Conservation (phyloP, 2,113 vertebrate species). For the Dunckerocampus dactyliophorus region DNA sequence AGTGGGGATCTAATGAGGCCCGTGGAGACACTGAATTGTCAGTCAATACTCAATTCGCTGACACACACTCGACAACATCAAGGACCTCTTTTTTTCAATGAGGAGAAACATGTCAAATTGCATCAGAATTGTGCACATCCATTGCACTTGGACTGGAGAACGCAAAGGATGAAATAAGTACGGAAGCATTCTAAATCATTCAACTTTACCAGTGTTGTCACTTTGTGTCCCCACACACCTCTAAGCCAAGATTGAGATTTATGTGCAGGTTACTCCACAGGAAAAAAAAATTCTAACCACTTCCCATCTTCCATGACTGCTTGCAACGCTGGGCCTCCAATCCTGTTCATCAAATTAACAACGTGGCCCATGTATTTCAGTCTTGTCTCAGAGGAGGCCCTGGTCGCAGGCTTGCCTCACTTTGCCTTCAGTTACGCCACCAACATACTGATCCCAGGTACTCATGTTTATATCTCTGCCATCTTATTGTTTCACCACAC, state of each 20-base stretch:
- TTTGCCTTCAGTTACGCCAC: constrained; percentile 52
- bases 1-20: constrained; percentile 77
- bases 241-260: constrained; percentile 12
- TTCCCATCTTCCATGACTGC: constrained; percentile 49
- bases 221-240: neutral
- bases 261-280: constrained; percentile 27
- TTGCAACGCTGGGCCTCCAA: constrained; percentile 46
- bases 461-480: constrained; percentile 47
- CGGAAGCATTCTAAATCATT: too few relatives aligned
- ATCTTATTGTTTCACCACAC: constrained; percentile 48
- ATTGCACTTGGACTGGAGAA: constrained; percentile 28
- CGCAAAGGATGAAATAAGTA: constrained; percentile 3
- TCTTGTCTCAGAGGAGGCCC: constrained; percentile 41
- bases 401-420: constrained; percentile 43
- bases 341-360: constrained; percentile 57
- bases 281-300: constrained; percentile 32
- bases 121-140: constrained; percentile 59
- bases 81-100: constrained; percentile 63
- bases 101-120: constrained; percentile 63
- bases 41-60: constrained; percentile 74
- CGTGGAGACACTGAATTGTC: constrained; percentile 73
- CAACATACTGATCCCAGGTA: constrained; percentile 60
- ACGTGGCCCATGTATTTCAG: constrained; percentile 28
- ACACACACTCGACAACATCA: constrained; percentile 75
- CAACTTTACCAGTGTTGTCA: constrained; percentile 11